Base-by-base conservation (phyloP, 2,113 vertebrate species). In the Onychostruthus taczanowskii region DNA sequence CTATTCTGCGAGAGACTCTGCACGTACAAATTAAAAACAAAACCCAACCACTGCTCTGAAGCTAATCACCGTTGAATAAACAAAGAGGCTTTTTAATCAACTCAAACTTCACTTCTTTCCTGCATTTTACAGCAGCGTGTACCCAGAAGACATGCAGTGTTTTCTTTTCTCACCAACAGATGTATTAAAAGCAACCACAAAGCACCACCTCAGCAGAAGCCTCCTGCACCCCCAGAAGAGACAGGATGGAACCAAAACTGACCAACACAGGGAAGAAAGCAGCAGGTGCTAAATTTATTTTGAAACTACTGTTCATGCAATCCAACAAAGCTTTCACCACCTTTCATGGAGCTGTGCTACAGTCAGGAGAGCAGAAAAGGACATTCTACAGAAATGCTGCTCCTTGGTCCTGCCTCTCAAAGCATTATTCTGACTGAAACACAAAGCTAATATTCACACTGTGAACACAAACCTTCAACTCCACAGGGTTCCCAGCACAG, bases 61-160 rank as follows among this genome's bases (percentile, higher is more conserved):
- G 80, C 73, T 93, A 94, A 95, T 93, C 79, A 93, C 61, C 1
- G 0, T 2, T 93, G 96, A 97, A 96, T 87, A 97, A 97, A 97
- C 80, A 90, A 92, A 88, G 52, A 90, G 67, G 62, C 31, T 94
- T 76, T 96, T 91, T 83, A 95, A 96, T 95, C 80, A 96, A 96
- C 81, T 77, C 53, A 77, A 92, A 92, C 72, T 82, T 89, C 24
- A 53, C 58, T 95, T 96, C 93, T 97, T 95, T 92, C 86, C 92
- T 90, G 61, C 43, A 4, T 59, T 95, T 87, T 91, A 85, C 39
- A 76, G 63, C 49, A 31, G 6, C 1, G 15, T 58, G 31, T n/a
- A 95, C 82, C 49, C 66, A 89, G 53, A 84, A 47, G 31, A 94
- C n/a, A 30, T 0, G 14, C 0, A 61, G 41, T 3, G 10, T 43